phyloP scores from a whole-genome alignment of 2,113 vertebrate species.

The Anarhynchus alexandrinus region DNA sequence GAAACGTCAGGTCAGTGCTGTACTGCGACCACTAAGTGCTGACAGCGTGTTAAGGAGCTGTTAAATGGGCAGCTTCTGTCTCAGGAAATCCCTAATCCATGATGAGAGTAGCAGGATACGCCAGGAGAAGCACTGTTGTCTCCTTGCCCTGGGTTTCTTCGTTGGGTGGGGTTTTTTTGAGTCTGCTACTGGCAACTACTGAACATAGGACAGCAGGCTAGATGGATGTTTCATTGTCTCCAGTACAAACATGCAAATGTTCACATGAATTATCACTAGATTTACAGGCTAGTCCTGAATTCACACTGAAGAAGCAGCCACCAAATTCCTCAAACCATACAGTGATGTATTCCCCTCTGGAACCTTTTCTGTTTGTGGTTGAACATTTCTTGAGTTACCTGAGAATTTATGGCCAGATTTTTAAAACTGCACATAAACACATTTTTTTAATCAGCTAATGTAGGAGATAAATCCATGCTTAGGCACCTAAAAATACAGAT shows the following conservation, averaged over 20 bases:
- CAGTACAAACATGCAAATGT: not conserved
- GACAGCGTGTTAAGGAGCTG: not conserved
- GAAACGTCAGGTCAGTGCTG: not conserved
- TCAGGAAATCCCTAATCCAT: slow-evolving; percentile 4
- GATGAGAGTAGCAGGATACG: not conserved
- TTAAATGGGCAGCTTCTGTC: not conserved
- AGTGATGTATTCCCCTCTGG: not conserved
- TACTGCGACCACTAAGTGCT: not conserved
- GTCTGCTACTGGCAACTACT: not conserved
- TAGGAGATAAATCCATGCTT: slow-evolving; percentile 46
- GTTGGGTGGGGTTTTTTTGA: not conserved
- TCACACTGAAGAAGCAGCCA: slow-evolving; percentile 4
- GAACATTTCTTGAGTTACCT: slow-evolving; percentile 24
- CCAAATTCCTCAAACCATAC: not conserved
- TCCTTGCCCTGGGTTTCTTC: not conserved
- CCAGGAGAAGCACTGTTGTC: not conserved
- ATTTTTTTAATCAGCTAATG: slow-evolving; percentile 37
- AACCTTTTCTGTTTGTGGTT: not conserved
- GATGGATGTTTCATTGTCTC: not conserved
- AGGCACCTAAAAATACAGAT: slow-evolving; percentile 52
- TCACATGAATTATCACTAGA: not conserved
- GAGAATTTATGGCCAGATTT: slow-evolving; percentile 52
- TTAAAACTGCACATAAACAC: slow-evolving; percentile 32
- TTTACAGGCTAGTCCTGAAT: not conserved
- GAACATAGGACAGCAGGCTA: fast-evolving